Conservation (phyloP, 2,888 invertebrate species). For the Monoplex corrugatus region DNA sequence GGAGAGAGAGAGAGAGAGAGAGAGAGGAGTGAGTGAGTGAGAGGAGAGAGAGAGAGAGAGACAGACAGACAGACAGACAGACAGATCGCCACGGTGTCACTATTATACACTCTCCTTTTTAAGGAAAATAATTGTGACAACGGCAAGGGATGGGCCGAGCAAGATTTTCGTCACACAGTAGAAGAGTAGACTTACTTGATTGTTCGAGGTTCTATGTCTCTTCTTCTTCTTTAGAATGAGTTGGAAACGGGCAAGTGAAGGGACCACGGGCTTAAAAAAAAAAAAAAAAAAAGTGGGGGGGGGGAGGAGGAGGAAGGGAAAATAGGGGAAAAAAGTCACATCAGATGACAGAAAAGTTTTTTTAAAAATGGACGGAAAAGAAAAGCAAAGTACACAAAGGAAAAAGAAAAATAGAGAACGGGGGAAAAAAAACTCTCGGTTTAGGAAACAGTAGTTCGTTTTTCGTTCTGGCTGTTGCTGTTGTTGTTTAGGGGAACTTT, state of each 20-base stretch:
- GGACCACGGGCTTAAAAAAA: not conserved
- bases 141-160: too few relatives aligned
- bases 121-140: too few relatives aligned
- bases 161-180: too few relatives aligned
- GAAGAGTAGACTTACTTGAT: too few relatives aligned
- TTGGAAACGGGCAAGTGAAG: not conserved
- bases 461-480: too few relatives aligned
- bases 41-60: conserved; percentile 27
- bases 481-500: too few relatives aligned
- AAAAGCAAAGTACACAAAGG: too few relatives aligned
- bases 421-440: too few relatives aligned
- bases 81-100: too few relatives aligned
- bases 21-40: not conserved
- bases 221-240: not conserved
- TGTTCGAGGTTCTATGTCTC: conserved; percentile 1
- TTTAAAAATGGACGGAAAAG: not conserved
- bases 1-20: not conserved
- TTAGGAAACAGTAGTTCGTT: too few relatives aligned
- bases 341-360: not conserved
- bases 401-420: too few relatives aligned
- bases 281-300: not conserved
- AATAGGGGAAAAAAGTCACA: not conserved
- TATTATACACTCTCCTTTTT: too few relatives aligned
- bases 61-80: conserved; percentile 14
- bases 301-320: not conserved